Evolutionary conservation across 2,797 vertebrate species (phyloP), one percentile per base, ranked within the genome.

Genomic region (Morus bassanus): DNA sequence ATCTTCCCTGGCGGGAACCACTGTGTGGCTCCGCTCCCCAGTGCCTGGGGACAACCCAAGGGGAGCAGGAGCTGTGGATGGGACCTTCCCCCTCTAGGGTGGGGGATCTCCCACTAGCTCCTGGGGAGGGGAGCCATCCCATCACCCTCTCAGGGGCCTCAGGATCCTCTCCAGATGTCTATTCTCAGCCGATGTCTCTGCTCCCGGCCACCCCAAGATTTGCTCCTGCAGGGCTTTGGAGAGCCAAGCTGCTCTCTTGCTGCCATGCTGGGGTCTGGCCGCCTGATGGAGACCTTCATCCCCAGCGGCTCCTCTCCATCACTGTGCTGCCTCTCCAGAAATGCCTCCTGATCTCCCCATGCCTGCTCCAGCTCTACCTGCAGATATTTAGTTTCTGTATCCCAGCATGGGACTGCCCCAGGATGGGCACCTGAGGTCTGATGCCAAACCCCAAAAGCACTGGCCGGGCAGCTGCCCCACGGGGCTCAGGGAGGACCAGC

Each of bases 251-350:
- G n/a, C 39, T 60, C 78, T 90, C 39, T 53, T 41, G 73, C 80
- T 96, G 96, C 82, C 54, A 10, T 96, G 86, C 86, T 84, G 28
- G 7, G 54, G 5, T 96, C 91, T 76, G 93, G 65, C 91, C 95
- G 6, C 95, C 94, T 91, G 96, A 96, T 94, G 96, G 96, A 97
- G 93, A 95, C 85, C 87, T 95, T 91, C 91, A 80, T 77, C 68
- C 94, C 95, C 85, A 24, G 53, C 2, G 0, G n/a, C 78, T 81
- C 60, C 57, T 67, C 93, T 93, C 81, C 82, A 78, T 87, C 65
- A n/a, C 75, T 7, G 1, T 13, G 35, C 63, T 82, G 67, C 56
- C 50, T 51, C 85, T 85, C 72, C 72, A 64, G 35, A 93, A 39
- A 56, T 2, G 35, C 43, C 18, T 77, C 72, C 73, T 27, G 57